Evolutionary conservation across 2,113 vertebrate genomes (phyloP).

Genomic region (Vidua macroura): DNA sequence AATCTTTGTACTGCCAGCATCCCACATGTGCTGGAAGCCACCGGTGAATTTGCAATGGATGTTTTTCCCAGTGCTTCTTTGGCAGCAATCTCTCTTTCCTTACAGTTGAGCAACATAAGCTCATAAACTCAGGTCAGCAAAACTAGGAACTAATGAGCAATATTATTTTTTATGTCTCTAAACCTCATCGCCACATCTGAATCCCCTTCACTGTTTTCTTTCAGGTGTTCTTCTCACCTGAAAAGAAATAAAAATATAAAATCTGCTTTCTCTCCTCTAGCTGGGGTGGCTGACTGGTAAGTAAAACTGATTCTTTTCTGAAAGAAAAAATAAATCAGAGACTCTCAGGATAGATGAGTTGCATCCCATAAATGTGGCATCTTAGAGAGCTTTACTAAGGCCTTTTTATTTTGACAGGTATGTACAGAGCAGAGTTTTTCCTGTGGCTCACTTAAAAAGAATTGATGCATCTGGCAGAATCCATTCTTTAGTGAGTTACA

Average conservation of each 20-base stretch:
- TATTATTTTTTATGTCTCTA: neutral
- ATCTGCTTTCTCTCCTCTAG: neutral
- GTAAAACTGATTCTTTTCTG: neutral
- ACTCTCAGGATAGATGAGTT: neutral
- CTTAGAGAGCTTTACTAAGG: neutral
- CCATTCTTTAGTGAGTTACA: neutral
- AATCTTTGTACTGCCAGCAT: neutral
- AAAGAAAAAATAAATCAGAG: too few species aligned
- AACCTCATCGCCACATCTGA: neutral
- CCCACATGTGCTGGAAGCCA: neutral
- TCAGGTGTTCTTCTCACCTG: neutral
- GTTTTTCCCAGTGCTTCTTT: neutral
- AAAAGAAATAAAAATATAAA: neutral
- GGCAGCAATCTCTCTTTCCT: neutral
- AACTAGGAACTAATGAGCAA: neutral
- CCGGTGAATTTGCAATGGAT: neutral
- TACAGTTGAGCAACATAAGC: neutral
- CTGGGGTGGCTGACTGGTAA: neutral
- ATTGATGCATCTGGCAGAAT: neutral
- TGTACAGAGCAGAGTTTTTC: neutral
- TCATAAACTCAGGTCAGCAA: neutral
- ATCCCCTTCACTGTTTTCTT: fast-evolving
- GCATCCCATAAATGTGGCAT: neutral
- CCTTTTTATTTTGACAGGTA: neutral
- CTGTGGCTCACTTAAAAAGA: neutral